Conservation (phyloP, 2,888 invertebrate genomes). For the Pristionchus arcanus region DNA sequence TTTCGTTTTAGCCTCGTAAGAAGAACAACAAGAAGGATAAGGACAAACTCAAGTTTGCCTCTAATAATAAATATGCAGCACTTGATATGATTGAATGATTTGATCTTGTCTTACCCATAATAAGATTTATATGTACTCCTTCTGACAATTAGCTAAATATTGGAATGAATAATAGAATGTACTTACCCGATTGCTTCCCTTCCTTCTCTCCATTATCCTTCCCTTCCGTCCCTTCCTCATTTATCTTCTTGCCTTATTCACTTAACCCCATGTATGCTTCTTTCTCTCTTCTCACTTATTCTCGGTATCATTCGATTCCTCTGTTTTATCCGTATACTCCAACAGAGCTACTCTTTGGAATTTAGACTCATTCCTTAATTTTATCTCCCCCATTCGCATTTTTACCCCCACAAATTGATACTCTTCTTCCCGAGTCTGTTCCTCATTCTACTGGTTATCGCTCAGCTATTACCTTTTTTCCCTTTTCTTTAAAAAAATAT, state of each 20-base stretch:
- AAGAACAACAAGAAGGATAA: conserved; percentile 30
- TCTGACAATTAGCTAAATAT: neutral
- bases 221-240: neutral
- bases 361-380: neutral
- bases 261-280: conserved; percentile 31
- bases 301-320: conserved; percentile 31
- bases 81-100: neutral
- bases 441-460: conserved; percentile 52
- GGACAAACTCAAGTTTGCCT: conserved; percentile 34
- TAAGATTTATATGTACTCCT: conserved; percentile 7
- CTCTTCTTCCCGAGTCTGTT: conserved; percentile 40
- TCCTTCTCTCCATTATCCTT: neutral
- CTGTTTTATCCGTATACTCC: conserved; percentile 17
- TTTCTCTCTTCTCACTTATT: conserved; percentile 17
- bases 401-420: neutral
- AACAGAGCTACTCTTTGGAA: conserved; percentile 17
- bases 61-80: conserved; percentile 45
- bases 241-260: conserved; percentile 43
- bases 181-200: conserved; percentile 9
- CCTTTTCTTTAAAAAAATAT: neutral
- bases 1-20: conserved; percentile 10
- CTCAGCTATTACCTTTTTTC: conserved; percentile 52
- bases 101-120: neutral
- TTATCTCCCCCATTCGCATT: neutral
- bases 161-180: neutral